Evolutionary conservation across 2,113 vertebrate genomes (phyloP), one percentile per base, ranked within the genome.

Genomic region (Paedocypris sp.): DNA sequence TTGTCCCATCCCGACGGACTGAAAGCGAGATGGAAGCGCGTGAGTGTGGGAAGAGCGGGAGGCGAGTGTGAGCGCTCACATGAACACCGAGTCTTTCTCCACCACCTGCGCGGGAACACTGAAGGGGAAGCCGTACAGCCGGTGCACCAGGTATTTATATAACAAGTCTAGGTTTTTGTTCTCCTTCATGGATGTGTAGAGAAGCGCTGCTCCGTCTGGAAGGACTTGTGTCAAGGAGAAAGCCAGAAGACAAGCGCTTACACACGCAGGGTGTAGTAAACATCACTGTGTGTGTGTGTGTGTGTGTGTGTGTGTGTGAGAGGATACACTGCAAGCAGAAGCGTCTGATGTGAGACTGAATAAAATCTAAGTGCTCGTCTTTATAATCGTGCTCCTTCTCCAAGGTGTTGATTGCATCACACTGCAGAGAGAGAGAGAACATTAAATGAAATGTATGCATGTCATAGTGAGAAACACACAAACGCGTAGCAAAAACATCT

Each of bases 291-390:
- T 18, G 11, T 51, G 13, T 54, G 22, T n/a, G n/a, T n/a, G 13
- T 39, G 25, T 28, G 8, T 35, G 2, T 29, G 16, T 50, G 15
- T 22, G 11, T 33, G 2, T 41, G 25, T 43, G n/a, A 5, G 90
- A 97, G 92, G 95, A 98, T 98, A 99, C 93, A 95, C 1, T 95
- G 90, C 81, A 98, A 88, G 84, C 95, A 98, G 82, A 98, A 97
- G 66, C 78, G 87, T 68, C 94, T 87, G 82, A 99, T 86, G 80
- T 99, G 86, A 28, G 89, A 94, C 76, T 99, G 95, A 80, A 99
- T 97, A 78, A 98, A 96, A 78, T 99, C 94, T 0, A 98, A 89
- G 84, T 99, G 95, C 77, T 98, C 94, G 49, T 99, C 95, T 85
- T 86, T 91, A 83, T 97, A 99, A 85, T 99, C 94, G 12, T 99